Evolutionary conservation across 2,113 vertebrate species (phyloP).

Genomic region (Phaethornis superciliosus): DNA sequence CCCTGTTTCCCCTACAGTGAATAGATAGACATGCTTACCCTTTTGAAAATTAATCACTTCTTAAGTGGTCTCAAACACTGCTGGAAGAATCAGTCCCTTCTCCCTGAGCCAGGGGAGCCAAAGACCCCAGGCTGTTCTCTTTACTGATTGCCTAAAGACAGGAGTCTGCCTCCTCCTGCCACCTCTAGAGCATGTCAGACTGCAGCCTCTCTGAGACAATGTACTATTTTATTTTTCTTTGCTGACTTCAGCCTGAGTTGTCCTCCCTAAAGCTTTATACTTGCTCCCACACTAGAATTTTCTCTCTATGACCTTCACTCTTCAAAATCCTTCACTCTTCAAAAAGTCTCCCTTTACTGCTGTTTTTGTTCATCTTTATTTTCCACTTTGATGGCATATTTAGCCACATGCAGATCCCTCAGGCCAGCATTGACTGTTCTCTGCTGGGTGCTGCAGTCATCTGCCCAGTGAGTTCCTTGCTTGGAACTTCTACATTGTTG

Average conservation of each 20-base stretch:
- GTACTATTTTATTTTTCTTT: not conserved
- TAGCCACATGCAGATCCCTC: not conserved
- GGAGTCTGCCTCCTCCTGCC: not conserved
- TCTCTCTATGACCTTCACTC: not conserved
- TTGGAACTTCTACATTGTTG: not conserved
- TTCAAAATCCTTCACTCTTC: not conserved
- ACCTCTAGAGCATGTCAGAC: not conserved
- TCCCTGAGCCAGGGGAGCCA: not conserved
- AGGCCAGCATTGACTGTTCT: not conserved
- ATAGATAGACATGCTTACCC: not conserved
- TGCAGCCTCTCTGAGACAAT: not conserved
- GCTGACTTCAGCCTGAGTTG: not conserved
- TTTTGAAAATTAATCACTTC: not conserved
- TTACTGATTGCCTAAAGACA: not conserved
- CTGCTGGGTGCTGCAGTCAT: not conserved
- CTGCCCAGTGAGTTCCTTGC: not conserved
- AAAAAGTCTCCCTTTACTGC: not conserved
- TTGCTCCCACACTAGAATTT: not conserved
- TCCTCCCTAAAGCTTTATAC: not conserved
- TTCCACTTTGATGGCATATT: not conserved
- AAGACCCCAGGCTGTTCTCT: not conserved
- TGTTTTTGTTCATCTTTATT: not conserved
- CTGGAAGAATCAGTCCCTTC: not conserved
- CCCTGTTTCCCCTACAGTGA: not conserved
- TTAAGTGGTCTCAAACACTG: not conserved